Conservation (phyloP, 2,113 vertebrate species). For the Chlorocebus sabaeus region DNA sequence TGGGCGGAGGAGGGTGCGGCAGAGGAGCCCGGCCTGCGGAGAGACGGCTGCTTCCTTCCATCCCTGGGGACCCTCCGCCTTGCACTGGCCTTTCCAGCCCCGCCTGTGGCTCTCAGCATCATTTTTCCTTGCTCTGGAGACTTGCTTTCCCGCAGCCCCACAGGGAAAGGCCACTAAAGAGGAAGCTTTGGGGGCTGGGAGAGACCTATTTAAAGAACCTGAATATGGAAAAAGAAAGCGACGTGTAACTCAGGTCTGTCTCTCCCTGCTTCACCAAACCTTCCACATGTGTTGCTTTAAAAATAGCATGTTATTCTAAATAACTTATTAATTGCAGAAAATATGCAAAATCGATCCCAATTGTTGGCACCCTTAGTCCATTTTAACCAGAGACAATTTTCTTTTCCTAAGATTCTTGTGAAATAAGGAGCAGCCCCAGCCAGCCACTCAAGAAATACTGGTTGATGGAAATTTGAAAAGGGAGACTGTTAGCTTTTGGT, state of each 20-base stretch:
- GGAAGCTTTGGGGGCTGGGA: background rate
- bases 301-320: background rate
- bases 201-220: background rate
- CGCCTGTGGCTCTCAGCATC: background rate
- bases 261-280: background rate
- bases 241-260: background rate
- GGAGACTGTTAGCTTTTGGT: background rate
- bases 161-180: background rate
- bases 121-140: background rate
- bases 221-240: background rate
- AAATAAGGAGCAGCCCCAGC: background rate
- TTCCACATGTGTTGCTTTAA: background rate
- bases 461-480: background rate
- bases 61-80: background rate
- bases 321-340: background rate
- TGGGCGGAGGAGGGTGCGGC: background rate
- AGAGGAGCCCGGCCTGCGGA: background rate
- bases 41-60: background rate
- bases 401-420: constrained; percentile 4
- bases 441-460: background rate
- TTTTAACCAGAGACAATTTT: background rate
- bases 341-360: background rate
- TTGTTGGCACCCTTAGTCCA: background rate
- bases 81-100: background rate
- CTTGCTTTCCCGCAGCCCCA: background rate